Conservation (phyloP, 2,797 vertebrate species). For the Loris lydekkerianus region DNA sequence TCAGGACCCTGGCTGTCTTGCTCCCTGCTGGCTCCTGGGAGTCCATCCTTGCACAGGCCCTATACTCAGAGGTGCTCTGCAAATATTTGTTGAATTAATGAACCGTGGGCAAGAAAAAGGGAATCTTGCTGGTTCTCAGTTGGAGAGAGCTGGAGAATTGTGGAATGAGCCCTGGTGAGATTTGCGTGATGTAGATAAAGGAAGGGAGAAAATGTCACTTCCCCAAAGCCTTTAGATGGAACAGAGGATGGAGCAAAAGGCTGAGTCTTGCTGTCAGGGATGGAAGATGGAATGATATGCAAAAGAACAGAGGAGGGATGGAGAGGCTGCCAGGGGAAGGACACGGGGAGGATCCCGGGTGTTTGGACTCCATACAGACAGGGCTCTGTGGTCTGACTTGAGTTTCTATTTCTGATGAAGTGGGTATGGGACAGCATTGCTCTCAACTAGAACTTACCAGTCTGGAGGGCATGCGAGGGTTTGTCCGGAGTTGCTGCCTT, state of each 20-base stretch:
- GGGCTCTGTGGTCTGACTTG: not conserved
- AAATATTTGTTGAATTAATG: not conserved
- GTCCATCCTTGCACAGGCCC: not conserved
- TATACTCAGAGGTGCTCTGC: not conserved
- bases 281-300: not conserved
- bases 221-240: not conserved
- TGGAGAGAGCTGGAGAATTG: not conserved
- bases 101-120: not conserved
- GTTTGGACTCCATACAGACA: fast-evolving
- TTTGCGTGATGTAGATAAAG: not conserved
- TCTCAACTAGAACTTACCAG: not conserved
- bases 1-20: not conserved
- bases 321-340: fast-evolving
- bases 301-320: not conserved
- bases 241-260: not conserved
- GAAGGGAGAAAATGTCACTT: not conserved
- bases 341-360: not conserved
- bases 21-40: not conserved
- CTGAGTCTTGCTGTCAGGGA: not conserved
- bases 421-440: not conserved
- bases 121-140: not conserved
- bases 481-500: not conserved
- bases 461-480: not conserved
- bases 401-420: not conserved
- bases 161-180: not conserved